Conservation (phyloP, 2,797 vertebrate genomes). For the Myotis pilosus region DNA sequence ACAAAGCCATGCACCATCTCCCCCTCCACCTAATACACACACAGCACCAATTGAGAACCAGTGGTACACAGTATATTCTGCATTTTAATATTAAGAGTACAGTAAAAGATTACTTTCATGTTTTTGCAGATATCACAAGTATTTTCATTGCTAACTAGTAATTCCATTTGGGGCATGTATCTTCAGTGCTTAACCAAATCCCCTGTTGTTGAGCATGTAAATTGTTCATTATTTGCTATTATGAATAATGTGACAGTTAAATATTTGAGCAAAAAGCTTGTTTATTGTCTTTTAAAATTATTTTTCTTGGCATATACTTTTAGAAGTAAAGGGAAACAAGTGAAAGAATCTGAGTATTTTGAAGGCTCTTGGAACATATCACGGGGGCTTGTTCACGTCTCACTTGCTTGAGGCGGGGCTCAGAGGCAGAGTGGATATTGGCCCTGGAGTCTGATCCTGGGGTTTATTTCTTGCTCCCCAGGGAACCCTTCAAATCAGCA, state of each 20-base stretch:
- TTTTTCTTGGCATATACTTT: not conserved
- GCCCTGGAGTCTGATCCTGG: not conserved
- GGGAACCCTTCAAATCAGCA: conserved; percentile 5
- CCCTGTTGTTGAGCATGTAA: not conserved
- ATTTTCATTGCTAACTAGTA: not conserved
- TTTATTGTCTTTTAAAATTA: not conserved
- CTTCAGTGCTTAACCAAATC: not conserved
- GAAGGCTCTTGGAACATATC: not conserved
- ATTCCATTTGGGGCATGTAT: not conserved
- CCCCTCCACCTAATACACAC: not conserved
- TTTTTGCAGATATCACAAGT: not conserved
- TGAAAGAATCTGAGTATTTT: not conserved
- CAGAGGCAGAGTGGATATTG: not conserved
- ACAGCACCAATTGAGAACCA: not conserved
- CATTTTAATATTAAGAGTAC: not conserved
- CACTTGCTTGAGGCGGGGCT: not conserved
- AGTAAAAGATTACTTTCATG: not conserved
- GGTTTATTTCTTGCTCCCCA: conserved; percentile 37
- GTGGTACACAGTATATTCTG: not conserved
- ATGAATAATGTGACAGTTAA: not conserved
- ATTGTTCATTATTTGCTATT: not conserved
- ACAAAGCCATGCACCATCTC: not conserved
- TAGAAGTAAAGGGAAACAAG: not conserved
- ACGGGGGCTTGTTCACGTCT: accelerated
- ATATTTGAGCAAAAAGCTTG: not conserved